Base-by-base conservation (phyloP, 2,113 vertebrate species). In the Hucho hucho region DNA sequence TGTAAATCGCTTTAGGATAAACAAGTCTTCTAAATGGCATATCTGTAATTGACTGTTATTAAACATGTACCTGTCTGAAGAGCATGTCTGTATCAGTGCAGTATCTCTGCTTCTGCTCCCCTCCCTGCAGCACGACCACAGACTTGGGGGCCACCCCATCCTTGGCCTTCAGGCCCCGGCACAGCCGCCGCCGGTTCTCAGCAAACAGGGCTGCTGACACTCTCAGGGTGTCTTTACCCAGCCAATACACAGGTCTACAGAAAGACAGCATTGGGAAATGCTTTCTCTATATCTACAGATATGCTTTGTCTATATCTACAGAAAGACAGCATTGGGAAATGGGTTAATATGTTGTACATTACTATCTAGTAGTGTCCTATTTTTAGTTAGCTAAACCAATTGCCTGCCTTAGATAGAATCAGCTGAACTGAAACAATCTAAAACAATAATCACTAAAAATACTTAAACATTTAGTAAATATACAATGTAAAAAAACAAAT, bases 11-110 rank as follows among this genome's bases (percentile, higher is more conserved):
- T 37, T 37, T 37, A 14, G 47, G 14, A 16, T 53, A 16, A 32
- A 32, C 32, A 14, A n/a, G n/a, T n/a, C n/a, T n/a, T n/a, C n/a
- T n/a, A n/a, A n/a, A 16, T 18, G 4, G 12, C 49, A 53, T 53
- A 53, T 43, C 16, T 53, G 49, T 53, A 18, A 53, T 16, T 18
- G 12, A 53, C 49, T 53, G 49, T 53, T 16, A 32, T n/a, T n/a
- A n/a, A n/a, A n/a, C 6, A 32, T 32, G 37, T 43, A 98, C 98
- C 96, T 98, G 97, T 53, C 97, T 95, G 92, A 99, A 99, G 73
- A 98, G 13, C 0, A 92, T 6, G 0, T 93, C 95, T 0, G 96
- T 98, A 78, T 98, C 97, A 0, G 97, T 99, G 81, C 97, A 99
- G 92, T 97, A 95, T 87, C 96, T 93, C 89, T 96, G 96, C 4